These are phyloP conservation scores for Sarcoramphus papa DNA, from an alignment of 2,797 vertebrate species.

Conservation along the genomic window DNA sequence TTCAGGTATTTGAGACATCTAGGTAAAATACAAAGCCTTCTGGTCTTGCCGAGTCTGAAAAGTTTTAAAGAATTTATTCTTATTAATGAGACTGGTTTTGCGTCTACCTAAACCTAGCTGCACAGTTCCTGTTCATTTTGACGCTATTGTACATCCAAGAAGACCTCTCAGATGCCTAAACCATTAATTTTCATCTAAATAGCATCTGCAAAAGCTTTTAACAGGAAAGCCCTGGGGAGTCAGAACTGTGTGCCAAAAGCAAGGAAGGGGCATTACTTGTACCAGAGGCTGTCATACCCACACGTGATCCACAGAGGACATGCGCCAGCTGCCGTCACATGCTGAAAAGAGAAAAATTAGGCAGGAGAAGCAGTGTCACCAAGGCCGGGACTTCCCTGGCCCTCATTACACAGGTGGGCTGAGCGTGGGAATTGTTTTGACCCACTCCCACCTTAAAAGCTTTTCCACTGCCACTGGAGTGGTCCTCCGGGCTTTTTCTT, in stretches of 20 bases:
- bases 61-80: neutral
- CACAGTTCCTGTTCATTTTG: neutral
- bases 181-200: neutral
- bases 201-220: neutral
- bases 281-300: neutral
- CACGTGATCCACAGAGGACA: rapidly evolving
- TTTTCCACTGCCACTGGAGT: neutral
- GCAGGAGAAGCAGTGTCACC: neutral
- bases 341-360: neutral
- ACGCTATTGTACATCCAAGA: neutral
- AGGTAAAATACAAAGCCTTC: neutral
- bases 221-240: neutral
- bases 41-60: neutral
- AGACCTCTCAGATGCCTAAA: neutral
- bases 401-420: rapidly evolving
- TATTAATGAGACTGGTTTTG: neutral
- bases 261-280: neutral
- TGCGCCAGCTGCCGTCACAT: rapidly evolving
- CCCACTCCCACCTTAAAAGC: neutral
- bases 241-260: neutral
- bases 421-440: rapidly evolving
- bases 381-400: neutral
- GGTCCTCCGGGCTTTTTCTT: neutral
- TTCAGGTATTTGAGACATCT: neutral
- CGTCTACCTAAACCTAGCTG: neutral